Percentiles rank a stretch among this genome's conserved stretches.
Evolutionary conservation across 2,113 vertebrate species (phyloP).

Genomic region (Amazona guildingii): DNA sequence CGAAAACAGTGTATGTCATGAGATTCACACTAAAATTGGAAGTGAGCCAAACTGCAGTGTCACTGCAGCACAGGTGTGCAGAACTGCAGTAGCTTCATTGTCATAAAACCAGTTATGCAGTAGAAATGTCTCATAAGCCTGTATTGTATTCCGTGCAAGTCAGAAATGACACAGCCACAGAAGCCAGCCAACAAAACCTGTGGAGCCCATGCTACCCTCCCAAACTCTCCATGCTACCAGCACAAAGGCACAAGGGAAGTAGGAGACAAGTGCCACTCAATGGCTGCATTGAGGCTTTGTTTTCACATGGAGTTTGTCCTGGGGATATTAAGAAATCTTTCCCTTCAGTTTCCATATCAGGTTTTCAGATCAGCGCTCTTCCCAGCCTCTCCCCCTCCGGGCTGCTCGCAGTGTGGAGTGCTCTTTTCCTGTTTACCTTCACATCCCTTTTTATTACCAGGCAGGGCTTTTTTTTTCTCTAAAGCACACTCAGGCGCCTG

Average conservation of each 20-base stretch:
- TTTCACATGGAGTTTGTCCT: background rate
- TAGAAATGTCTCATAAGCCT: background rate
- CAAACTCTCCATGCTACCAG: background rate
- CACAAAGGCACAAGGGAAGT: background rate
- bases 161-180: accelerated
- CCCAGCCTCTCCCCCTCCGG: constrained; percentile 24
- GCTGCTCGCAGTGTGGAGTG: constrained; percentile 48
- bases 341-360: background rate
- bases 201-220: background rate
- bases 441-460: constrained; percentile 44
- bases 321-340: background rate
- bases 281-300: background rate
- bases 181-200: background rate
- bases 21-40: background rate
- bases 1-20: background rate
- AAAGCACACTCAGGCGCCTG: constrained; percentile 45
- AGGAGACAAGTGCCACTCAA: background rate
- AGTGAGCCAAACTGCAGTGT: background rate
- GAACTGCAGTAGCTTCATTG: background rate
- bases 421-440: constrained; percentile 74
- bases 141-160: background rate
- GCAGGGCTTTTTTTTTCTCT: constrained; percentile 23
- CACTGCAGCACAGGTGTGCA: background rate
- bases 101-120: background rate
- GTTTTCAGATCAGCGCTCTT: constrained; percentile 34